A percentile compares a stretch with the other conserved stretches of the same genome.
Conservation (phyloP, 2,888 invertebrate species). For the Seira musarum region DNA sequence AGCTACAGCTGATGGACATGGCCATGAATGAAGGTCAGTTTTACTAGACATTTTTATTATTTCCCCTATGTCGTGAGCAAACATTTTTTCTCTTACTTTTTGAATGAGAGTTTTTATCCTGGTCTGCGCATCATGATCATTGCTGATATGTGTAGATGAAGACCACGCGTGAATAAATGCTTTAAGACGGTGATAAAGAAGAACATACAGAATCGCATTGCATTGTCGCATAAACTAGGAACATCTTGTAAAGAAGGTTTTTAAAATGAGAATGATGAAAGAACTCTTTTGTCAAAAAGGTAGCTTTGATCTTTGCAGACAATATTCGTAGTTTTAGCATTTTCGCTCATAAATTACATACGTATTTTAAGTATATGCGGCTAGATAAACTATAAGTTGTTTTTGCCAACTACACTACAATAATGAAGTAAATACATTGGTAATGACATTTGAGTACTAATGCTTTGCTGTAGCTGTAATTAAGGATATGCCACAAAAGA, state of each 20-base stretch:
- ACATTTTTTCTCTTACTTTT: slow-evolving; percentile 1
- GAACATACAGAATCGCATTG: slow-evolving; percentile 44
- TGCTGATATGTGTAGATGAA: slow-evolving; percentile 19
- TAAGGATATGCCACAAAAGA: slow-evolving; percentile 7
- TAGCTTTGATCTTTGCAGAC: neutral
- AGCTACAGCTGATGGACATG: slow-evolving; percentile 93
- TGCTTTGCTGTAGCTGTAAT: neutral
- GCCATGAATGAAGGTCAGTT: slow-evolving; percentile 88
- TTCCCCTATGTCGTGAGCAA: slow-evolving; percentile 44
- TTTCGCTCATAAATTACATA: no score
- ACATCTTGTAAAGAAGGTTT: no score
- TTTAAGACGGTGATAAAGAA: slow-evolving; percentile 25
- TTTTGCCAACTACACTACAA: no score
- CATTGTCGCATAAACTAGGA: slow-evolving; percentile 33
- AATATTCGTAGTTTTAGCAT: neutral
- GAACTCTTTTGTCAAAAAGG: slow-evolving; percentile 38
- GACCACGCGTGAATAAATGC: slow-evolving; percentile 46
- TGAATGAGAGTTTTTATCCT: slow-evolving; percentile 16
- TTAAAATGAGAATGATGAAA: slow-evolving; percentile 47
- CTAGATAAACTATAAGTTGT: no score
- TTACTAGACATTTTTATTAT: slow-evolving; percentile 31
- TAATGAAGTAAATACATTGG: no score
- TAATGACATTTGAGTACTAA: neutral
- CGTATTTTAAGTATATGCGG: no score
- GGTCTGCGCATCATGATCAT: no score